Evolutionary conservation across 2,888 invertebrate genomes (phyloP).

Genomic region (Cheiracanthium punctorium): DNA sequence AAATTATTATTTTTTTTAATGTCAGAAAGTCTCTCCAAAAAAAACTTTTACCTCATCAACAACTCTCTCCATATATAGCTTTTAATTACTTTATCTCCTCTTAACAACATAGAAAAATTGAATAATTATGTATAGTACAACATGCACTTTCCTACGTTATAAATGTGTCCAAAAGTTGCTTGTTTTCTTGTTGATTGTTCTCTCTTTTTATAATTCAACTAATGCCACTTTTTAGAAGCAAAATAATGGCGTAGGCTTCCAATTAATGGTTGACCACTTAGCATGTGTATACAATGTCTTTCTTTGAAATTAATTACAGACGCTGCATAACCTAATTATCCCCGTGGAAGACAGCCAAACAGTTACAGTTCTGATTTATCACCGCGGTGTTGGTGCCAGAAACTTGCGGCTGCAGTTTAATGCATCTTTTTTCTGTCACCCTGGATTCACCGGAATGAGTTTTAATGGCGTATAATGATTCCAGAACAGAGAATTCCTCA

Average conservation of each 20-base stretch:
- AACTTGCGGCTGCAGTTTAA: conserved; percentile 60
- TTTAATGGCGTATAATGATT: conserved; percentile 10
- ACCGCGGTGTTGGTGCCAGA: conserved; percentile 54
- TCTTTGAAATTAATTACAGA: conserved; percentile 63
- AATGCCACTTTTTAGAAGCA: neutral
- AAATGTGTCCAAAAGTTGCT: neutral
- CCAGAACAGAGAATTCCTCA: too few relatives aligned
- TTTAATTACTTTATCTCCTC: neutral
- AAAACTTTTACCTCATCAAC: neutral
- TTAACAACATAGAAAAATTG: neutral
- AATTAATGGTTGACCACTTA: conserved; percentile 70
- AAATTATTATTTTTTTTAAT: too few relatives aligned
- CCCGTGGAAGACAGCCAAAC: conserved; percentile 66
- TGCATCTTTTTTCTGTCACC: conserved; percentile 21
- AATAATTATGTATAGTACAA: neutral
- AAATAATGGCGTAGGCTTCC: conserved; percentile 55
- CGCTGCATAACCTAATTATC: conserved; percentile 67
- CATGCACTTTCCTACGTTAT: neutral
- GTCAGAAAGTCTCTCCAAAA: too few relatives aligned
- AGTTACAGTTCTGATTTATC: conserved; percentile 65
- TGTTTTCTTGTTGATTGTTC: neutral
- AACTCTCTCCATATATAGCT: neutral
- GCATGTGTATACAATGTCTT: conserved; percentile 48
- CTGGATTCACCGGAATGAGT: neutral
- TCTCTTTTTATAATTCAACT: neutral